phyloP scores from a whole-genome alignment of 2,888 invertebrate genomes.

The Pteria penguin region DNA sequence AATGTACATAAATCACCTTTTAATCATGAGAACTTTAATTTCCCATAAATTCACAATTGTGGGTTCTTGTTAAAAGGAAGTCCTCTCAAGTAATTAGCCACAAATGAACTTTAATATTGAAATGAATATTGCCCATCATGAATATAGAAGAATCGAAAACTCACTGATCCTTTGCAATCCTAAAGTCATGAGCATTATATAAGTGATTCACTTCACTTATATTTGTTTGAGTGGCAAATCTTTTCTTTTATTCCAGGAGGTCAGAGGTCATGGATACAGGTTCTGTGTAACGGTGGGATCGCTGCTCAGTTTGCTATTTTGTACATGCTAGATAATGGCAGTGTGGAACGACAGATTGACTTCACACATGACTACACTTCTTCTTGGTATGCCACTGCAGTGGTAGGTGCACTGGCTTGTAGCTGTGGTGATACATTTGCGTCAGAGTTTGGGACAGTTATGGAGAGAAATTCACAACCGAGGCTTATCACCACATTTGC shows the following conservation, averaged over 20 bases:
- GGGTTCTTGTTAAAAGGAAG: too few species aligned
- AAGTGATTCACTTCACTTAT: too few species aligned
- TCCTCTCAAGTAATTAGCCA: too few species aligned
- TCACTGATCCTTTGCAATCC: too few species aligned
- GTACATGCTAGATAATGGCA: conserved; percentile 86
- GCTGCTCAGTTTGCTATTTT: conserved; percentile 88
- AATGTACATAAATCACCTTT: too few species aligned
- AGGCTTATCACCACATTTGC: conserved; percentile 87
- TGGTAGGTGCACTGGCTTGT: conserved; percentile 89
- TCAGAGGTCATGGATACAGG: conserved; percentile 93
- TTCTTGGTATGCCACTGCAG: conserved; percentile 90
- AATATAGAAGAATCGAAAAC: too few species aligned
- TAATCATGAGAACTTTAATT: too few species aligned
- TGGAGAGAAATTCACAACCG: conserved; percentile 85
- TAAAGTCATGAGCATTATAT: too few species aligned
- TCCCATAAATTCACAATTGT: too few species aligned
- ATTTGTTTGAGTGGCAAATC: too few species aligned
- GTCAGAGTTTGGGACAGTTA: conserved; percentile 91
- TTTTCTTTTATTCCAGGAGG: conserved; percentile 86
- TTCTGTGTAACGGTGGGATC: conserved; percentile 93
- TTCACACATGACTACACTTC: conserved; percentile 86
- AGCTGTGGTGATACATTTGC: conserved; percentile 95
- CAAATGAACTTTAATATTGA: too few species aligned
- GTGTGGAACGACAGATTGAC: conserved; percentile 89
- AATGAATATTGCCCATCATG: too few species aligned